Base-by-base conservation (phyloP, 2,113 vertebrate species). In the Triplophysa dalaica region DNA sequence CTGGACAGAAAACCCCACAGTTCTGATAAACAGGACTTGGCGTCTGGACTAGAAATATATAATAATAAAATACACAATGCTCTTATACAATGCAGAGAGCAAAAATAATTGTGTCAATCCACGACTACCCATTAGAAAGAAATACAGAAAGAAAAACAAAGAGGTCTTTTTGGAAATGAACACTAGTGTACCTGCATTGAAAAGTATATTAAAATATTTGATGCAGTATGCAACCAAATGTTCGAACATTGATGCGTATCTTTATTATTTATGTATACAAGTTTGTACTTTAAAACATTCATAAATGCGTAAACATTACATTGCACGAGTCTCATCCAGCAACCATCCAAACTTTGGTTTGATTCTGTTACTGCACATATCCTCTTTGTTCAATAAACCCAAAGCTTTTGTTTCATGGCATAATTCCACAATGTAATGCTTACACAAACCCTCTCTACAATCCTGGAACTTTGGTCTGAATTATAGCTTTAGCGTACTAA, bases 381-480 rank as follows among this genome's bases (percentile, higher is more conserved):
- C 69, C 56, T 26, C 26, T 72, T 22, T 38, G 50, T 24, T 29
- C 29, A 50, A 70, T 14, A 24, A 72, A 26, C 33, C 14, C 45
- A 60, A 64, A 78, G 43, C 50, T 58, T 38, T 70, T 17, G 61
- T 29, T 65, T 73, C 50, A 73, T 74, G 58, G 70, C 38, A 69
- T 41, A 33, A 72, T 67, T 50, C 58, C 48, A 75, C 33, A 77
- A 22, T 14, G 21, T 80, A 80, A 78, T 76, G 52, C 45, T 75
- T 41, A 54, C 14, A 68, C 52, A 48, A 70, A 56, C 56, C 10
- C 61, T 52, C 33, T 48, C 33, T 38, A 64, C 52, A 82, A 73
- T 81, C 79, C 65, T 67, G 56, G 69, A 38, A 38, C 14, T 69
- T 82, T 81, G 81, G 69, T 75, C 69, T 78, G 79, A 74, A 80